These are phyloP conservation scores for Hyppa rectilinea DNA, from an alignment of 2,888 invertebrate species.

Conservation along the genomic window DNA sequence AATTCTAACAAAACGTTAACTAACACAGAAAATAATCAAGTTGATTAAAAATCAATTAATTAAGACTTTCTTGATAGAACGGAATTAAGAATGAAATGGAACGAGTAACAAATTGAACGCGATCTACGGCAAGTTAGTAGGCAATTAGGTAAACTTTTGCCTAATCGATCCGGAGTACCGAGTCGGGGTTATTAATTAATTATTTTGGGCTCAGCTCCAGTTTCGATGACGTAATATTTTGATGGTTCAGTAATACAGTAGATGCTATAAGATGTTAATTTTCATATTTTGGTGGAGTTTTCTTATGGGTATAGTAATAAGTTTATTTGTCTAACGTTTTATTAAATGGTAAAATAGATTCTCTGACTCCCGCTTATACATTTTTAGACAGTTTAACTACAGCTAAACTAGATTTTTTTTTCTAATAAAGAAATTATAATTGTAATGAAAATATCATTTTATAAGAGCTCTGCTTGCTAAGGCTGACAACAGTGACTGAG, in stretches of 20 bases:
- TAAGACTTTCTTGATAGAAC: conserved; percentile 57
- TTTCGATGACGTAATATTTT: conserved; percentile 59
- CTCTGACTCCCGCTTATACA: no score
- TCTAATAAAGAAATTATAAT: background rate
- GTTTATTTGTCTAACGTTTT: no score
- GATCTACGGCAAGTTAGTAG: conserved; percentile 70
- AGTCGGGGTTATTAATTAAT: conserved; percentile 72
- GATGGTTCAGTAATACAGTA: conserved; percentile 11
- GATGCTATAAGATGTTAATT: conserved; percentile 9
- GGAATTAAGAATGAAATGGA: conserved; percentile 72
- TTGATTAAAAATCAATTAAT: conserved; percentile 65
- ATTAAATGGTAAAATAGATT: no score
- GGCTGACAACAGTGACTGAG: background rate
- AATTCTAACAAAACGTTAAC: conserved; percentile 10
- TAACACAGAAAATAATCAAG: conserved; percentile 36
- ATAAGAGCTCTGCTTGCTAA: background rate
- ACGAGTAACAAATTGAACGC: conserved; percentile 71
- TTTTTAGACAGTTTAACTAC: no score
- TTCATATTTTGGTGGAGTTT: background rate
- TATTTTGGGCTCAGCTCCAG: conserved; percentile 61
- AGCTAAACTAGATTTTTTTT: background rate
- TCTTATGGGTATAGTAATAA: no score
- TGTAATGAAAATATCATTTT: background rate
- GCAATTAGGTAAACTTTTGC: conserved; percentile 73
- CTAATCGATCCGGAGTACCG: conserved; percentile 68